Conservation (phyloP, 1,140 invertebrate species). For the Helicorthomorpha holstii region DNA sequence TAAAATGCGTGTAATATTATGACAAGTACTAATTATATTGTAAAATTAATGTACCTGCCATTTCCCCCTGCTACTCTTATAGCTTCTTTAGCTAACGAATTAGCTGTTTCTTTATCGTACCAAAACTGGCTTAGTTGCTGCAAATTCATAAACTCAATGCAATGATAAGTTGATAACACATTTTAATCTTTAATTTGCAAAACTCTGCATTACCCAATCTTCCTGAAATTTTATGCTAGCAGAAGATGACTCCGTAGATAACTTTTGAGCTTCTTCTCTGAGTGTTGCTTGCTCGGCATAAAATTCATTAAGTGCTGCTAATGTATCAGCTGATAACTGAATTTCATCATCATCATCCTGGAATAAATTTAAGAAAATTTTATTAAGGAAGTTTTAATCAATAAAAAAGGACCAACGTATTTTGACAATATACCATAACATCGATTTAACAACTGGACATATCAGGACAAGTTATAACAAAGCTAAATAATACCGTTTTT, state of each 20-base stretch:
- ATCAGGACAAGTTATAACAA: too few relatives aligned
- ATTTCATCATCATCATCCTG: constrained; percentile 42
- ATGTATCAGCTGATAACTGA: constrained; percentile 47
- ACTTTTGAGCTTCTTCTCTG: constrained; percentile 28
- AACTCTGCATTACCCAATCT: constrained; percentile 51
- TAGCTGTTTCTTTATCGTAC: constrained; percentile 66
- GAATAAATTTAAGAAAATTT: too few relatives aligned
- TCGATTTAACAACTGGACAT: too few relatives aligned
- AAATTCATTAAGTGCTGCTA: constrained; percentile 65
- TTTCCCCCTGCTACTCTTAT: constrained; percentile 29
- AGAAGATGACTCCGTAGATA: constrained; percentile 25
- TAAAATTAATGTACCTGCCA: constrained; percentile 26
- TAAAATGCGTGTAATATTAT: background rate
- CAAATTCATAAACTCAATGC: constrained; percentile 19
- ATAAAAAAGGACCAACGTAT: too few relatives aligned
- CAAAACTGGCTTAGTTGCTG: constrained; percentile 95
- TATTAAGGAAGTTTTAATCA: too few relatives aligned
- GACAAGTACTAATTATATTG: background rate
- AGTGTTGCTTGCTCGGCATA: constrained; percentile 48
- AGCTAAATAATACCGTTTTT: too few relatives aligned
- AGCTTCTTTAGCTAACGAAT: constrained; percentile 44
- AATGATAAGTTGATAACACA: constrained; percentile 8
- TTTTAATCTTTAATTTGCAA: constrained; percentile 8
- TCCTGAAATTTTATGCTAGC: constrained; percentile 47
- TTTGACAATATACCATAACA: too few relatives aligned